Conservation (phyloP, 2,797 vertebrate species). For the Uromys caudimaculatus region DNA sequence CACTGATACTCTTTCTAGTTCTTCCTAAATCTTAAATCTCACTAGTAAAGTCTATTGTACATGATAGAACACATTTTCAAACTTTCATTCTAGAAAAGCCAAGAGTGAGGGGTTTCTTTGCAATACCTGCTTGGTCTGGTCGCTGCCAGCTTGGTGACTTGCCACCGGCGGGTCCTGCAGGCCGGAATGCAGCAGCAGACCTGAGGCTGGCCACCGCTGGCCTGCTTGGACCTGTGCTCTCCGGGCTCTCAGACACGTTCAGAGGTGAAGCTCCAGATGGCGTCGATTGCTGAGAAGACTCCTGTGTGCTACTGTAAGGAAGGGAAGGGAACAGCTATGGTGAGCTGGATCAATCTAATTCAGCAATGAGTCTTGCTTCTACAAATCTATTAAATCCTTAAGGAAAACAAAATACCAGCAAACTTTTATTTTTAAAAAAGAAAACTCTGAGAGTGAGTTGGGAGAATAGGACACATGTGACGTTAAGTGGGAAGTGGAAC, state of each 20-base stretch:
- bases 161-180: constrained; percentile 76
- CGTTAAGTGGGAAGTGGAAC: no score
- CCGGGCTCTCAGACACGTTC: constrained; percentile 84
- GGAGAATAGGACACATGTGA: no score
- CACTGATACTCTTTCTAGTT: not conserved
- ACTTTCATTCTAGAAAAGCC: not conserved
- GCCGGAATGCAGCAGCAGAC: constrained; percentile 86
- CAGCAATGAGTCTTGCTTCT: not conserved
- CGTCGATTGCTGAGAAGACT: constrained; percentile 82
- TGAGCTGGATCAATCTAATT: not conserved
- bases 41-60: not conserved
- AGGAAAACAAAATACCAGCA: not conserved
- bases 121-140: constrained; percentile 89
- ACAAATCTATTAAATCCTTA: not conserved
- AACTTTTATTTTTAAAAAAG: not conserved
- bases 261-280: constrained; percentile 84
- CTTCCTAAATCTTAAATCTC: constrained; percentile 32
- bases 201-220: constrained; percentile 76
- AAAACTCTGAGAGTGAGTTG: not conserved
- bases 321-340: constrained; percentile 66
- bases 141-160: constrained; percentile 88
- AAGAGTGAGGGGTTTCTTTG: not conserved
- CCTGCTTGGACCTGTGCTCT: constrained; percentile 73
- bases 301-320: constrained; percentile 87
- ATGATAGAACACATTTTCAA: not conserved